Conservation (phyloP, 1,140 invertebrate genomes). For the Bombyx mori region ASM3026992v2 NC_085117.1:3298001-3298500, state of each 20-base stretch:
- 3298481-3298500: neutral
- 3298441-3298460: neutral
- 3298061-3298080: constrained; percentile 21
- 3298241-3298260: constrained; percentile 52
- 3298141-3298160: constrained; percentile 39
- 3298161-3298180: constrained; percentile 31
- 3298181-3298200: constrained; percentile 26
- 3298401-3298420: too few relatives aligned
- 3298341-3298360: neutral
- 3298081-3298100: constrained; percentile 45
- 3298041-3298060: too few relatives aligned
- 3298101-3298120: constrained; percentile 42
- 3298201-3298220: constrained; percentile 23
- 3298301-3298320: constrained; percentile 43
- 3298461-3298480: neutral
- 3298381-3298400: too few relatives aligned
- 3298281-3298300: constrained; percentile 51
- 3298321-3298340: neutral
- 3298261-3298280: constrained; percentile 47
- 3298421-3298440: neutral
- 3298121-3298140: constrained; percentile 43
- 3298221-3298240: constrained; percentile 34
- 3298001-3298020: too few relatives aligned
- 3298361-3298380: neutral
- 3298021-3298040: too few relatives aligned